Conservation (phyloP, 1,140 invertebrate genomes). For the Frieseomelitta varia region DNA sequence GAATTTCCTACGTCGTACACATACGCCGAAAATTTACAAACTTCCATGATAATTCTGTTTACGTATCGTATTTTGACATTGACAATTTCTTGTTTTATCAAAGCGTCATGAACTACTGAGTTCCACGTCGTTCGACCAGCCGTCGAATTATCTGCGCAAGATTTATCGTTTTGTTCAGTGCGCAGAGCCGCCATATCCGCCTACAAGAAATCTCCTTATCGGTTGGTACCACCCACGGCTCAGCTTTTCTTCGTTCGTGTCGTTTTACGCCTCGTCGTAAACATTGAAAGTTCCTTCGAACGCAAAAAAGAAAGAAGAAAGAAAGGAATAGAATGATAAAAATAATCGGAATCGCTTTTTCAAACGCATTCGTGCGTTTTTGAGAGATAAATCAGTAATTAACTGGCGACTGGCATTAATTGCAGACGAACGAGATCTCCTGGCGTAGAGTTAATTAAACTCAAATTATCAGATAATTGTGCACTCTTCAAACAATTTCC, state of each 20-base stretch:
- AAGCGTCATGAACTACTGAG: neutral
- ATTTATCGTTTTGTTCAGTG: constrained; percentile 10
- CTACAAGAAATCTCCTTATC: neutral
- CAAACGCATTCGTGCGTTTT: neutral
- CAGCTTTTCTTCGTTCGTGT: neutral
- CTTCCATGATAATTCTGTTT: neutral
- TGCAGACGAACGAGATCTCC: neutral
- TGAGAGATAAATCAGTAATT: constrained; percentile 22
- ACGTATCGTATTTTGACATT: neutral
- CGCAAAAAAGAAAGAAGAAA: neutral
- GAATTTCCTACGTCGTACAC: no score
- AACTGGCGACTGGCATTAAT: neutral
- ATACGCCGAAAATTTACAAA: no score
- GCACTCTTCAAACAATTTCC: neutral
- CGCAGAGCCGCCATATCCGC: neutral
- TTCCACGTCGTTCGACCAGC: neutral
- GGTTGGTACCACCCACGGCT: constrained; percentile 4
- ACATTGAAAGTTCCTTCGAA: neutral
- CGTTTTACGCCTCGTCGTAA: neutral
- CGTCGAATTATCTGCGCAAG: neutral
- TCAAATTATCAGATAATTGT: neutral
- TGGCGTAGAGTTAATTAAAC: constrained; percentile 19
- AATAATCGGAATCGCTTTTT: neutral
- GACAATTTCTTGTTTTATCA: neutral
- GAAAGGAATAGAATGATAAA: no score